Evolutionary conservation across 2,888 invertebrate genomes (phyloP).

Genomic region (Oxycera nigricornis): DNA sequence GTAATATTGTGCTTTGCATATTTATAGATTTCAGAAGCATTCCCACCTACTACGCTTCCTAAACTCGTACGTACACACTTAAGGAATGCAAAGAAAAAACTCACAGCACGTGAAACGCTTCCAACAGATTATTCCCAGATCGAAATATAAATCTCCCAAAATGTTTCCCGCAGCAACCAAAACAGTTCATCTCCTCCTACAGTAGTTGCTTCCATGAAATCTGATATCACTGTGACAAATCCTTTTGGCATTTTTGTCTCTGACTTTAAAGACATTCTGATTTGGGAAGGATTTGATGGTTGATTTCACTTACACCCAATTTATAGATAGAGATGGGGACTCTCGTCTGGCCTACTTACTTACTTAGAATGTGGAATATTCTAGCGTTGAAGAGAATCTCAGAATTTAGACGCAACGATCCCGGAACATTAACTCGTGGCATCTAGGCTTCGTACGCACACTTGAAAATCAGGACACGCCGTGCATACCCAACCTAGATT

Average conservation of each 20-base stretch:
- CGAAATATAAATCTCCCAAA: background rate
- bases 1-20: no score
- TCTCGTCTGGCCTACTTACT: background rate
- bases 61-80: no score
- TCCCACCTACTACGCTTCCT: no score
- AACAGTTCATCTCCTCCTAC: background rate
- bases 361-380: background rate
- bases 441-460: conserved; percentile 7
- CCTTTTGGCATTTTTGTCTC: conserved; percentile 47
- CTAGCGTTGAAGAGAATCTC: background rate
- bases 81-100: no score
- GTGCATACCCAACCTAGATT: conserved; percentile 30
- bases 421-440: background rate
- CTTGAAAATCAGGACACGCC: conserved; percentile 18
- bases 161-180: background rate
- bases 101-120: no score
- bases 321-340: conserved; percentile 22
- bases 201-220: conserved; percentile 10
- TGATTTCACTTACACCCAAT: conserved; percentile 42
- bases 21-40: no score
- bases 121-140: no score
- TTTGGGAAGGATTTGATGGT: conserved; percentile 41
- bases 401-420: background rate
- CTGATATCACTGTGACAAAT: conserved; percentile 43
- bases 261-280: conserved; percentile 44